A percentile compares a stretch with the other conserved stretches of the same genome.
These are phyloP conservation scores for Chamaetylas fuelleborni DNA, from an alignment of 2,113 vertebrate species.

Conservation along the genomic window DNA sequence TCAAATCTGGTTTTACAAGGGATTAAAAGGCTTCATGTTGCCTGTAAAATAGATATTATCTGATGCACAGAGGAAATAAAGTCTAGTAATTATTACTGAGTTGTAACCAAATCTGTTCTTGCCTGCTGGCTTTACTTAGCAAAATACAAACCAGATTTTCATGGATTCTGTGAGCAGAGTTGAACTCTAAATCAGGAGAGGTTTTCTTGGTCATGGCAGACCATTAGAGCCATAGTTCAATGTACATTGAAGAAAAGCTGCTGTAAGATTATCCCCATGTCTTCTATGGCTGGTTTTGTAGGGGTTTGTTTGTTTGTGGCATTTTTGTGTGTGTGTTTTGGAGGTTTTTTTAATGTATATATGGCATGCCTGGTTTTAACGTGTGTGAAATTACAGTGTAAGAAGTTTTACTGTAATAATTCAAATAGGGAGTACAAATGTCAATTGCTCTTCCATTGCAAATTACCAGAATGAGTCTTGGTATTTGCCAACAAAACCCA, in stretches of 20 bases:
- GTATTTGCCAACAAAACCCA: background rate
- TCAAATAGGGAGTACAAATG: background rate
- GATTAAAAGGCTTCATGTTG: slow-evolving; percentile 6
- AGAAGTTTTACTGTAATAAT: background rate
- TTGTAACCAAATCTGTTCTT: slow-evolving; percentile 2
- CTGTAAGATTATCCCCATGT: background rate
- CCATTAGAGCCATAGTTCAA: background rate
- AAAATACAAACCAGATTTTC: background rate
- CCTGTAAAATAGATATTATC: background rate
- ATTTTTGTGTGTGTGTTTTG: background rate
- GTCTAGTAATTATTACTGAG: background rate
- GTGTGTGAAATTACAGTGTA: background rate
- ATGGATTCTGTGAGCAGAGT: background rate
- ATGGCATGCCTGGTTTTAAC: background rate
- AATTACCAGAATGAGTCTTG: background rate
- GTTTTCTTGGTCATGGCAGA: background rate
- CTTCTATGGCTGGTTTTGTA: background rate
- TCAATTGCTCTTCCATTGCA: background rate
- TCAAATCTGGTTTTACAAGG: background rate
- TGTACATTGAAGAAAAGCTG: background rate
- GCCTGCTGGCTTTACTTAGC: background rate
- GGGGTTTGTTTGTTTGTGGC: background rate
- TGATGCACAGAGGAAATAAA: background rate
- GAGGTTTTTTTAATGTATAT: background rate
- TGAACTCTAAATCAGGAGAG: background rate